These are phyloP conservation scores for Hydriomena furcata DNA, from an alignment of 2,888 invertebrate genomes.

Conservation along the genomic window DNA sequence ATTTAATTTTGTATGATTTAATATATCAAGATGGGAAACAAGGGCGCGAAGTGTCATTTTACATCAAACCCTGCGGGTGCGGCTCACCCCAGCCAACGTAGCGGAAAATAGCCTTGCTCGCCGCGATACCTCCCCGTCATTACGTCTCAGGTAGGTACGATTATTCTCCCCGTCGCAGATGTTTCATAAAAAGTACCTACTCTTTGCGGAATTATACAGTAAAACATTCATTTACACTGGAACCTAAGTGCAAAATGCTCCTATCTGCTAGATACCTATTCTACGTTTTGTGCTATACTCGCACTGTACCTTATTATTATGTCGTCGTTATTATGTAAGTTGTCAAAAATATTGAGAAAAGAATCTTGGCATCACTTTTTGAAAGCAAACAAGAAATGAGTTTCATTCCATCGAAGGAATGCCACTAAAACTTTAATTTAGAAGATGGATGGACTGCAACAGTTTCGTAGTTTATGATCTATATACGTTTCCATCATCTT, in stretches of 20 bases:
- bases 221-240: slow-evolving; percentile 23
- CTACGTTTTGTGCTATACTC: too few species aligned
- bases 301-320: too few species aligned
- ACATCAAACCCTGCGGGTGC: slow-evolving; percentile 45
- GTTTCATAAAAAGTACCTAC: slow-evolving; percentile 28
- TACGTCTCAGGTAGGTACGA: slow-evolving; percentile 29
- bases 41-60: slow-evolving; percentile 49
- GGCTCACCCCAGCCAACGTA: slow-evolving; percentile 45
- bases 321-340: too few species aligned
- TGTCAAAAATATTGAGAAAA: too few species aligned
- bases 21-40: slow-evolving; percentile 38
- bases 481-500: slow-evolving; percentile 26
- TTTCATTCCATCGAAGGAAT: slow-evolving; percentile 10
- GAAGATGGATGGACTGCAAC: slow-evolving; percentile 16
- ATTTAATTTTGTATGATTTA: slow-evolving; percentile 40
- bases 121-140: slow-evolving; percentile 35
- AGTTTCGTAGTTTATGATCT: slow-evolving; percentile 27
- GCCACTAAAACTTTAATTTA: slow-evolving; percentile 18
- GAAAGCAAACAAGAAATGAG: slow-evolving; percentile 2
- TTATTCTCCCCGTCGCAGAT: slow-evolving; percentile 27
- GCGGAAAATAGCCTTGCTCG: slow-evolving; percentile 57
- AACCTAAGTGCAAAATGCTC: slow-evolving; percentile 14
- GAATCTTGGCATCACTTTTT: not conserved
- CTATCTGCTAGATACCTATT: not conserved
- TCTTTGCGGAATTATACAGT: slow-evolving; percentile 23